Conservation (phyloP, 1,140 invertebrate genomes). For the Drosophila arawakana region DNA sequence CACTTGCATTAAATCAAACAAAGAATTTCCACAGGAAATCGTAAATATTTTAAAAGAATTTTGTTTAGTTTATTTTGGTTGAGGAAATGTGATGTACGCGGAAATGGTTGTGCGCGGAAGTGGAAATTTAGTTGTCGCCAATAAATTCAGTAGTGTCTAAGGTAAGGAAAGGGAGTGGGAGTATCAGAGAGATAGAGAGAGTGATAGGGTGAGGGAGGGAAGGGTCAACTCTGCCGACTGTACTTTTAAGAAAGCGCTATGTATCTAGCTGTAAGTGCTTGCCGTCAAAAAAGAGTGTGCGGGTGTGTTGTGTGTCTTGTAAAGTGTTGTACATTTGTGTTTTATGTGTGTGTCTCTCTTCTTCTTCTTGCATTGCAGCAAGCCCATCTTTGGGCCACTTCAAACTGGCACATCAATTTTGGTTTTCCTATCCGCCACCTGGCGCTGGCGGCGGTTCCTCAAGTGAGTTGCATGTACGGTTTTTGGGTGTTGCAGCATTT, state of each 20-base stretch:
- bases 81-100: too few relatives aligned
- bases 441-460: slow-evolving; percentile 86
- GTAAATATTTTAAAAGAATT: too few relatives aligned
- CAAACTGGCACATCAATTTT: slow-evolving; percentile 89
- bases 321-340: background rate
- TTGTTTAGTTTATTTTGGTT: too few relatives aligned
- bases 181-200: background rate
- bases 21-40: too few relatives aligned
- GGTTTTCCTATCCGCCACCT: slow-evolving; percentile 89
- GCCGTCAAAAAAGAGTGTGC: too few relatives aligned
- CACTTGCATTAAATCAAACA: too few relatives aligned
- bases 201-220: background rate
- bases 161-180: background rate
- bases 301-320: background rate
- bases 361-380: slow-evolving; percentile 55
- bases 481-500: slow-evolving; percentile 40
- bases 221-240: background rate
- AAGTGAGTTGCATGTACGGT: slow-evolving; percentile 78
- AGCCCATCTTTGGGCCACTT: slow-evolving; percentile 76
- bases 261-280: background rate
- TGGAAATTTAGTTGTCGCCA: too few relatives aligned
- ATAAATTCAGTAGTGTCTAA: background rate
- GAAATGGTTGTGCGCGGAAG: too few relatives aligned
- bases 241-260: background rate
- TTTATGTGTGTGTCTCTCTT: slow-evolving; percentile 3